Conservation (phyloP, 2,797 vertebrate species). For the Aplochiton taeniatus region DNA sequence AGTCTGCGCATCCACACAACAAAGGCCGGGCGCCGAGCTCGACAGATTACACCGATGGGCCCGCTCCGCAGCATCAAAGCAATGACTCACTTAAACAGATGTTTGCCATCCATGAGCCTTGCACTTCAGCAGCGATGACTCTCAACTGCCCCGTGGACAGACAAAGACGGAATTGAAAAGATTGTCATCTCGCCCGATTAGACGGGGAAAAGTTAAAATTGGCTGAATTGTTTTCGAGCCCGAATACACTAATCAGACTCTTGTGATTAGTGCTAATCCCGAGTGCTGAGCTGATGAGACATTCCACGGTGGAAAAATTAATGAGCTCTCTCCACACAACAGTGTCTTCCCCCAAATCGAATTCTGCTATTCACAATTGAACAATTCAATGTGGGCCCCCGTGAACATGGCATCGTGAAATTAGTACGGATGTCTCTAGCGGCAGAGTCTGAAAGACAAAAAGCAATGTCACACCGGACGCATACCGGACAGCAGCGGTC, state of each 20-base stretch:
- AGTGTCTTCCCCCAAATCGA: slow-evolving; percentile 30
- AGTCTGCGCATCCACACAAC: too few species aligned
- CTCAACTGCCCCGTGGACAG: too few species aligned
- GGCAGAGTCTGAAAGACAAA: neutral
- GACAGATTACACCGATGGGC: too few species aligned
- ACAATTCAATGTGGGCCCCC: slow-evolving; percentile 19
- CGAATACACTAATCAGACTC: slow-evolving; percentile 46
- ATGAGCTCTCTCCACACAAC: slow-evolving; percentile 30
- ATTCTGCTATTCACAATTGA: slow-evolving; percentile 26
- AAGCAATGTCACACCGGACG: too few species aligned
- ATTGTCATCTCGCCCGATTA: too few species aligned
- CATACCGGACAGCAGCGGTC: too few species aligned
- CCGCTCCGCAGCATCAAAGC: too few species aligned
- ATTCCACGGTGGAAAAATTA: slow-evolving; percentile 39
- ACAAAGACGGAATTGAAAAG: too few species aligned
- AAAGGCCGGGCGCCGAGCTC: too few species aligned
- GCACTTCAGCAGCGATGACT: too few species aligned
- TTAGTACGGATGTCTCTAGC: slow-evolving; percentile 19
- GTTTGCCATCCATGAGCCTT: too few species aligned
- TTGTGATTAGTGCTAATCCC: slow-evolving; percentile 38
- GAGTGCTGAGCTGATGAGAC: slow-evolving; percentile 36
- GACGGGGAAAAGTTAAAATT: slow-evolving; percentile 22
- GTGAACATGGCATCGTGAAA: slow-evolving; percentile 5
- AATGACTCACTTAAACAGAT: too few species aligned
- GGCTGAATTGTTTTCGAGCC: slow-evolving; percentile 51